Conservation (phyloP, 2,888 invertebrate genomes). For the Euzophera pinguis region DNA sequence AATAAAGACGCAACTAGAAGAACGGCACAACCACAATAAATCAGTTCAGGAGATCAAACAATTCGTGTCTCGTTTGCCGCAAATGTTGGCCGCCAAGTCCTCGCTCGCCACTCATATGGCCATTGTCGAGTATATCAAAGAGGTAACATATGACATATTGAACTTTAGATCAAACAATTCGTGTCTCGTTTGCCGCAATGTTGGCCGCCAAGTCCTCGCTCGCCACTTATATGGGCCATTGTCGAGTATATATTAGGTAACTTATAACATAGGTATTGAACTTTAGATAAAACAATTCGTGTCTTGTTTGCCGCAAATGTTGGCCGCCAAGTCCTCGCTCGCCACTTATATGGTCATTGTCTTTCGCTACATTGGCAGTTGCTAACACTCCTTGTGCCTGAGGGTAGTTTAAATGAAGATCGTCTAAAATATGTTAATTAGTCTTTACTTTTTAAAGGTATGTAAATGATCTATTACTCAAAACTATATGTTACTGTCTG, state of each 20-base stretch:
- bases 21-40: constrained; percentile 91
- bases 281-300: constrained; percentile 97
- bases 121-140: constrained; percentile 96
- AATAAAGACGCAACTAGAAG: constrained; percentile 91
- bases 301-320: constrained; percentile 90
- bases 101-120: constrained; percentile 94
- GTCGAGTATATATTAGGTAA: constrained; percentile 94
- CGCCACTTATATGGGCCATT: constrained; percentile 93
- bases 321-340: constrained; percentile 92
- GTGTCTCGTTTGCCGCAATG: constrained; percentile 94
- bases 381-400: no score
- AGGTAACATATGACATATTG: constrained; percentile 78
- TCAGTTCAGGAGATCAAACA: constrained; percentile 97
- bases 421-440: no score
- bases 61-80: constrained; percentile 93
- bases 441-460: no score
- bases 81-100: constrained; percentile 91
- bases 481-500: no score
- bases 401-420: no score
- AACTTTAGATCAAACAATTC: constrained; percentile 96
- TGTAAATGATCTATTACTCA: no score
- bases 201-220: constrained; percentile 92
- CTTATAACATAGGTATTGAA: no score
- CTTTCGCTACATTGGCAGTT: no score
- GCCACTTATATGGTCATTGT: constrained; percentile 95